Percentiles rank a stretch among this genome's conserved stretches.
phyloP scores from a whole-genome alignment of 2,888 invertebrate genomes.

The Stenodema calcarata region DNA sequence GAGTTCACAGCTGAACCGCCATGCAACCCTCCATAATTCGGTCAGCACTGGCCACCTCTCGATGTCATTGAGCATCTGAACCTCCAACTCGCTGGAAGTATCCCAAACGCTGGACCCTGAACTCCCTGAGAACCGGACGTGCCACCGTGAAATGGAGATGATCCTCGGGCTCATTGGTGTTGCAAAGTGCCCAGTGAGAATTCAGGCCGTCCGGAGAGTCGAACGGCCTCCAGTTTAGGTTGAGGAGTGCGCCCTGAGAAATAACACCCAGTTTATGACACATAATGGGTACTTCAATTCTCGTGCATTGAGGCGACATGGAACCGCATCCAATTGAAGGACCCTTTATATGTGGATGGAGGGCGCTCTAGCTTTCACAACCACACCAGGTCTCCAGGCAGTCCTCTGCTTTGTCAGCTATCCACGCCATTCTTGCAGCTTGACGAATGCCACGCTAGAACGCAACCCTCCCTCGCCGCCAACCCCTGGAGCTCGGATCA shows the following conservation, averaged over 20 bases:
- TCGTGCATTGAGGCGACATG: neutral
- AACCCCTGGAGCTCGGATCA: neutral
- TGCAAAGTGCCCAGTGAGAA: neutral
- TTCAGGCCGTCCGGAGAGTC: neutral
- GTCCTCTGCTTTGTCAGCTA: neutral
- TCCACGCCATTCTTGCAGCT: neutral
- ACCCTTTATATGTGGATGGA: neutral
- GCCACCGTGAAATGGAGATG: neutral
- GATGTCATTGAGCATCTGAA: neutral
- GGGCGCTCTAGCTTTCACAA: neutral
- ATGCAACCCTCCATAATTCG: neutral
- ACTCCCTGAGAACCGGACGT: neutral
- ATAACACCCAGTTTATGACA: neutral
- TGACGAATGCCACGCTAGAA: neutral
- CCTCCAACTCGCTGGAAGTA: neutral
- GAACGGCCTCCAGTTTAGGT: neutral
- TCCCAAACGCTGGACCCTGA: neutral
- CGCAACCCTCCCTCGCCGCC: neutral
- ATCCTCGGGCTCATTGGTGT: neutral
- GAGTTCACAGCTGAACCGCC: neutral
- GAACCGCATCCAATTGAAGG: neutral
- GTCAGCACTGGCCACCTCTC: no score
- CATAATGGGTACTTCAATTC: neutral
- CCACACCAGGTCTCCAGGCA: neutral
- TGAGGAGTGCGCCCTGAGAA: neutral